These are phyloP conservation scores for Cosmia trapezina DNA, from an alignment of 2,888 invertebrate species.

Conservation along the genomic window DNA sequence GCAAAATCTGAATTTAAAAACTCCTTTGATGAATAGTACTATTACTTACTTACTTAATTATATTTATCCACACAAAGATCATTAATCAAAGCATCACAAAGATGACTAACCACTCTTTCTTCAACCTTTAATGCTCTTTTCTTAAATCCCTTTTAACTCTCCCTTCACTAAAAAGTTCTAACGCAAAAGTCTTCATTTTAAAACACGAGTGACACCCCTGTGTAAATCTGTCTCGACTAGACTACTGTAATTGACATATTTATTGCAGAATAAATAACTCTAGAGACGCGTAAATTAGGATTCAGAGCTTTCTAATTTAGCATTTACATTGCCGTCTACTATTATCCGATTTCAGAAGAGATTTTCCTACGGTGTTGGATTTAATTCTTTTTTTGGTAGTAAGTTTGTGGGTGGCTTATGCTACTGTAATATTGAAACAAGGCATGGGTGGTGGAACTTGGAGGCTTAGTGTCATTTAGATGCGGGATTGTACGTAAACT, in stretches of 20 bases:
- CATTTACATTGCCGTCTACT: slow-evolving; percentile 69
- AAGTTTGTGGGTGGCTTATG: slow-evolving; percentile 43
- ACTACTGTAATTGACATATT: slow-evolving; percentile 82
- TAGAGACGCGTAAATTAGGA: slow-evolving; percentile 78
- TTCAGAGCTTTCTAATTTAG: slow-evolving; percentile 77
- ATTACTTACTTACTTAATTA: no score
- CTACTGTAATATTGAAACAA: background rate
- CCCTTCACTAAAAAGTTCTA: slow-evolving; percentile 43
- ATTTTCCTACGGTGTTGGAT: slow-evolving; percentile 41
- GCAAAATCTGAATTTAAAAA: no score
- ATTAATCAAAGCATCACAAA: slow-evolving; percentile 6
- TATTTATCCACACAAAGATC: background rate
- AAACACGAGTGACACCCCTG: slow-evolving; percentile 62
- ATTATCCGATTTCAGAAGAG: slow-evolving; percentile 68
- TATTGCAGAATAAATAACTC: slow-evolving; percentile 81
- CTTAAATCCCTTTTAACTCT: slow-evolving; percentile 35
- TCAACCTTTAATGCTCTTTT: slow-evolving; percentile 31
- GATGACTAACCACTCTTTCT: slow-evolving; percentile 28
- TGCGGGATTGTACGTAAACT: background rate
- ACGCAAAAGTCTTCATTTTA: slow-evolving; percentile 59
- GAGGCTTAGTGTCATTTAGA: background rate
- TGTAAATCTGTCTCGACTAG: slow-evolving; percentile 77
- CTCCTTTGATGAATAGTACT: no score
- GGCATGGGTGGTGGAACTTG: no score
- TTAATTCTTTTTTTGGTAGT: slow-evolving; percentile 26